Evolutionary conservation across 2,113 vertebrate species (phyloP), one percentile per base, ranked within the genome.

Genomic region (Nestor notabilis): DNA sequence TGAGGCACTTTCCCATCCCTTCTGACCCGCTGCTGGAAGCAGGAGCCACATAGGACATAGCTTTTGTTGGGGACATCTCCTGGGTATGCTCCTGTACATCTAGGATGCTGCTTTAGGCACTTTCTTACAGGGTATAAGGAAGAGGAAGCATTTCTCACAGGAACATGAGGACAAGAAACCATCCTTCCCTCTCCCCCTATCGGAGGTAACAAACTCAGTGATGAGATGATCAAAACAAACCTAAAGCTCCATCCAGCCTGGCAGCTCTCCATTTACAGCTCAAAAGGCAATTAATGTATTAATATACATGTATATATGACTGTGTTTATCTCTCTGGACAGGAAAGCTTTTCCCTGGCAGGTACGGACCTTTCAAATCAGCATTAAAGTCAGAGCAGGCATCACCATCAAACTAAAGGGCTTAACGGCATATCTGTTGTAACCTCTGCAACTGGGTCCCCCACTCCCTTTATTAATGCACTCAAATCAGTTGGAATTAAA

Each of bases 291-390:
- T 79, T 83, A 83, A 90, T 91, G 47, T 16, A 87, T 88, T 94
- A 93, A 91, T 93, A n/a, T 37, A 88, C 86, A n/a, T n/a, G n/a
- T 95, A 94, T 95, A 95, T 87, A 83, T 27, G 47, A 29, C 35
- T 31, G 14, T 52, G 77, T 85, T 95, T 90, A 77, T 71, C 77
- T 68, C 72, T 77, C 76, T 44, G 53, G 82, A 71, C 89, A 95
- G 79, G 72, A 95, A 79, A 78, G 65, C 44, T 50, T 88, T 79
- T 65, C 74, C 68, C 80, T 87, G 66, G 72, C 65, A 89, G 61
- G 69, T 89, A 63, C 3, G 24, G 61, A 64, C 76, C 33, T 70
- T 58, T 55, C 60, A 68, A 90, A 87, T 17, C 35, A 46, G 66
- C 20, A 29, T 8, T 55, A 11, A 79, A 80, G 50, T 31, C 83